Conservation (phyloP, 2,797 vertebrate species). For the Hephaestus fuliginosus region DNA sequence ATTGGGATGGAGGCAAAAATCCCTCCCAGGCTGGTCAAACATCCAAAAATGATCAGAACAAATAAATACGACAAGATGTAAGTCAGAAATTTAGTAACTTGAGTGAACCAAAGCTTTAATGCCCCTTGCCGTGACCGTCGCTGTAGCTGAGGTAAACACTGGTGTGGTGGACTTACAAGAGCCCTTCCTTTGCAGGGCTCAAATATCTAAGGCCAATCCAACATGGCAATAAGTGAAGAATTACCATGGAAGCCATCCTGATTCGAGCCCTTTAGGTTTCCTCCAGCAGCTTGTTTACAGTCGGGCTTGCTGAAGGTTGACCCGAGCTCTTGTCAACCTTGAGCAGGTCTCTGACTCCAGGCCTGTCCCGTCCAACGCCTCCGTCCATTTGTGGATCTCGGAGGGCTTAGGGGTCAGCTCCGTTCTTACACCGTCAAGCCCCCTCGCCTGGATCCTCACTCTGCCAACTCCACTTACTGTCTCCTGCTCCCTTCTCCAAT, state of each 20-base stretch:
- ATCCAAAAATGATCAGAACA: slow-evolving; percentile 12
- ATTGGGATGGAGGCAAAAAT: background rate
- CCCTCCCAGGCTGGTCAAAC: background rate
- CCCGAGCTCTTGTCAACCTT: slow-evolving; percentile 83
- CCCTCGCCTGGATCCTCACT: slow-evolving; percentile 80
- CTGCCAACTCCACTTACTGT: slow-evolving; percentile 84
- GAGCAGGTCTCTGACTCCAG: slow-evolving; percentile 84
- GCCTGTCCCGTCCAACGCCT: slow-evolving; percentile 80
- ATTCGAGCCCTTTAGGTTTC: slow-evolving; percentile 76
- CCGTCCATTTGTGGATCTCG: slow-evolving; percentile 77
- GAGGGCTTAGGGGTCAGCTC: slow-evolving; percentile 80
- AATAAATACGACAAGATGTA: background rate
- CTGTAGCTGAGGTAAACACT: slow-evolving; percentile 45
- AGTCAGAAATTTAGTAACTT: background rate
- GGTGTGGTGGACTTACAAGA: slow-evolving; percentile 31
- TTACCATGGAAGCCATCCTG: slow-evolving; percentile 74
- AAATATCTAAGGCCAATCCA: slow-evolving; percentile 68
- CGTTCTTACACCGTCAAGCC: slow-evolving; percentile 78
- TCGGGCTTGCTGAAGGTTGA: slow-evolving; percentile 74
- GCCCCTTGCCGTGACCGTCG: slow-evolving; percentile 41
- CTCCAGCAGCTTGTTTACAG: slow-evolving; percentile 82
- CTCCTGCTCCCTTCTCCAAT: slow-evolving; percentile 75
- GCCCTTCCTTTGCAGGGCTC: slow-evolving; percentile 63
- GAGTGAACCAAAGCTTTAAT: slow-evolving; percentile 49
- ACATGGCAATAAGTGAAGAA: slow-evolving; percentile 76